phyloP scores from a whole-genome alignment of 1,140 invertebrate species.

The Cotesia chilonis region DNA sequence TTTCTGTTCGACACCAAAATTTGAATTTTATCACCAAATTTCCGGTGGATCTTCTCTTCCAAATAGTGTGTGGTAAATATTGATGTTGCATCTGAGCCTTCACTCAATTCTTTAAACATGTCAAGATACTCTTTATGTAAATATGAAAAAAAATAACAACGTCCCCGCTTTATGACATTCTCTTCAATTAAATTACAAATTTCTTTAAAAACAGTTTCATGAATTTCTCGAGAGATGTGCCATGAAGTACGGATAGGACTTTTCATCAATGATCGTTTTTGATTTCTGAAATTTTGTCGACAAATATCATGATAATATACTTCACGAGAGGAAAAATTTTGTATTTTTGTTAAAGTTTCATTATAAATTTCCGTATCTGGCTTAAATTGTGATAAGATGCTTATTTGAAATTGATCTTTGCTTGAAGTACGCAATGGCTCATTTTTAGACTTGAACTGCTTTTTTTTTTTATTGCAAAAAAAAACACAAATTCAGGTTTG shows the following conservation, averaged over 20 bases:
- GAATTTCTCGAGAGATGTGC: not conserved
- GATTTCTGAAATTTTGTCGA: not conserved
- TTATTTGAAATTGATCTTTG: not conserved
- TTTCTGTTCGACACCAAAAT: not conserved
- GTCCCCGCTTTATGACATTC: not conserved
- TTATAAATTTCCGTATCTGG: not conserved
- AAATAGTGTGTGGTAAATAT: not conserved
- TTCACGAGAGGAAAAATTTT: not conserved
- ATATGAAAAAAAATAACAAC: not conserved
- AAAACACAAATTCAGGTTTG: too few species aligned
- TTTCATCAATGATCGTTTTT: not conserved
- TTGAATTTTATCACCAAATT: slow-evolving; percentile 12
- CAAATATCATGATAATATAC: not conserved
- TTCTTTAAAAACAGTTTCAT: not conserved
- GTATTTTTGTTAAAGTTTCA: not conserved
- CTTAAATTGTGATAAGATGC: not conserved
- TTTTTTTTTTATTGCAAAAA: too few species aligned
- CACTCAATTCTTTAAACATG: not conserved
- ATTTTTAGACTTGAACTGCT: not conserved
- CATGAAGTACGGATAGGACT: not conserved
- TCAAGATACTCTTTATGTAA: not conserved
- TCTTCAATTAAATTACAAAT: not conserved
- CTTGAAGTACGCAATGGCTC: not conserved
- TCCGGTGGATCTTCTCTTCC: not conserved
- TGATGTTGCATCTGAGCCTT: not conserved